Evolutionary conservation across 2,797 vertebrate genomes (phyloP).

Genomic region (Chiroxiphia lanceolata): DNA sequence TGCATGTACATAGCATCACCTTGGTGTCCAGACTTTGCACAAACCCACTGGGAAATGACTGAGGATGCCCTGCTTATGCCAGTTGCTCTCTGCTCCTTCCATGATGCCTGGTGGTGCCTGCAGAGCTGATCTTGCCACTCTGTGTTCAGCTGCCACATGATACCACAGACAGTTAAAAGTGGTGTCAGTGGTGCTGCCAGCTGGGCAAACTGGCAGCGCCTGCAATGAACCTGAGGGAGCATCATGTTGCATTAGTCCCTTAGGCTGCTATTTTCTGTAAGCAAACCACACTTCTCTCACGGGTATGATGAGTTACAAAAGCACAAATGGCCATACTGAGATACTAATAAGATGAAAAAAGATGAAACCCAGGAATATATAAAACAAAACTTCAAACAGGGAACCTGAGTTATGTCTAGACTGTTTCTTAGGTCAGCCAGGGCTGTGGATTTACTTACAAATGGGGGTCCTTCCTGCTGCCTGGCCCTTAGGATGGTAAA

Average conservation of each 20-base stretch:
- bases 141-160: neutral
- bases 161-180: neutral
- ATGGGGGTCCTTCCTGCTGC: neutral
- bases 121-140: neutral
- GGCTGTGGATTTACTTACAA: neutral
- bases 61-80: neutral
- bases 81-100: neutral
- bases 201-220: neutral
- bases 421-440: neutral
- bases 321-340: neutral
- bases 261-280: neutral
- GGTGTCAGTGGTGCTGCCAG: neutral
- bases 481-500: neutral
- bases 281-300: neutral
- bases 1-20: no score
- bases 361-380: neutral
- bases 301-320: neutral
- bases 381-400: neutral
- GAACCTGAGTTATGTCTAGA: neutral
- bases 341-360: neutral
- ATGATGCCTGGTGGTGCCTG: neutral
- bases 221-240: neutral
- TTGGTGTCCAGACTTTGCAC: neutral
- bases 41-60: neutral
- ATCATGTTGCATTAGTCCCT: neutral